These are phyloP conservation scores for Serranus cabrilla DNA, from an alignment of 2,797 vertebrate genomes.

Conservation along the genomic window DNA sequence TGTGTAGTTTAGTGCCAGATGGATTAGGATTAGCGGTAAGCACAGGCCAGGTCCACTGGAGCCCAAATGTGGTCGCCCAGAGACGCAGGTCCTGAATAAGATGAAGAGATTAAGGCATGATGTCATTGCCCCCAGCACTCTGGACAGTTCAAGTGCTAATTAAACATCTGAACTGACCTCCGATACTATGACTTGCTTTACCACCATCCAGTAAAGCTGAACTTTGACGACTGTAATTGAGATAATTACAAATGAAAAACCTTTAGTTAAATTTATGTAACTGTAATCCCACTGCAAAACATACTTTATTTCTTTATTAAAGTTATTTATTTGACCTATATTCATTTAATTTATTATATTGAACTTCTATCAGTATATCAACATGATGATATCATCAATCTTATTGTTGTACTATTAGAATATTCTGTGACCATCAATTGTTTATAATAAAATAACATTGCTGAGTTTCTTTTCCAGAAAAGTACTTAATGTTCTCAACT, in stretches of 20 bases:
- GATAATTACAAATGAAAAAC: neutral
- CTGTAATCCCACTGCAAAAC: neutral
- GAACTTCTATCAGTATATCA: neutral
- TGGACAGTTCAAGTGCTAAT: constrained; percentile 48
- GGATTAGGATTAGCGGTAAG: constrained; percentile 81
- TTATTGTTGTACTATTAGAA: neutral
- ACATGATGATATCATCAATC: neutral
- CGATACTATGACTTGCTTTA: neutral
- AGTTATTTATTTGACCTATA: neutral
- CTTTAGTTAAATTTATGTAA: neutral
- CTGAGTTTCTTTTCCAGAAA: neutral
- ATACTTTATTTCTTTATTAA: neutral
- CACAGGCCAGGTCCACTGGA: constrained; percentile 55
- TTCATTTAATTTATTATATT: neutral
- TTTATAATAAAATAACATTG: neutral
- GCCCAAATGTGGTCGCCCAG: constrained; percentile 44
- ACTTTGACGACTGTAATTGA: constrained; percentile 8
- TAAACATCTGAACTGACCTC: constrained; percentile 42
- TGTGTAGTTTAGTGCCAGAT: constrained; percentile 71
- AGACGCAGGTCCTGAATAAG: constrained; percentile 63
- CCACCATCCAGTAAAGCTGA: neutral
- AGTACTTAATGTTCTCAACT: constrained; percentile 8
- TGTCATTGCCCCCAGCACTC: constrained; percentile 57
- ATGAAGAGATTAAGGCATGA: constrained; percentile 78
- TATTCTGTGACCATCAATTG: neutral